These are phyloP conservation scores for Antheraea pernyi DNA, from an alignment of 1,140 invertebrate genomes.

Conservation along the genomic window DNA sequence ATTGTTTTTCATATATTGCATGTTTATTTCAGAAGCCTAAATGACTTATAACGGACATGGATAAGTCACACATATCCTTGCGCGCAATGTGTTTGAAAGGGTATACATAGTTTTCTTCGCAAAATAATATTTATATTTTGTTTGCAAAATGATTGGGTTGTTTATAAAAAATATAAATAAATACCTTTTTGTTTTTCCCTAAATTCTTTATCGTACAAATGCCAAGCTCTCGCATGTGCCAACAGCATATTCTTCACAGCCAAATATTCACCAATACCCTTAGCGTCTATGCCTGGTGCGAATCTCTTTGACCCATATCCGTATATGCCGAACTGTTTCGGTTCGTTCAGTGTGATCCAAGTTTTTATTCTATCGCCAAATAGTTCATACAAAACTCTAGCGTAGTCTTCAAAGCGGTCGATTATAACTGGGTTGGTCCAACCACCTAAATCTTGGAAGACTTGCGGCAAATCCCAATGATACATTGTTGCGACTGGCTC, in stretches of 20 bases:
- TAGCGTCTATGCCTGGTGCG: constrained; percentile 8
- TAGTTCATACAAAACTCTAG: constrained; percentile 11
- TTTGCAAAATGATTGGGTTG: too few species aligned
- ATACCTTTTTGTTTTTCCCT: constrained; percentile 16
- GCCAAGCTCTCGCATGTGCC: constrained; percentile 20
- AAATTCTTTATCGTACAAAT: constrained; percentile 23
- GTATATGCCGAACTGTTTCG: constrained; percentile 13
- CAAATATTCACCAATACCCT: constrained; percentile 20
- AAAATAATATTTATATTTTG: too few species aligned
- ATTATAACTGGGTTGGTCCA: constrained; percentile 20
- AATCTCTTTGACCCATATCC: constrained; percentile 15
- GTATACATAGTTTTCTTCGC: too few species aligned
- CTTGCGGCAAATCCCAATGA: constrained; percentile 27
- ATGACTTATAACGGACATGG: too few species aligned
- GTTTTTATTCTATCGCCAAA: constrained; percentile 22
- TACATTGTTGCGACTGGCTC: constrained; percentile 19
- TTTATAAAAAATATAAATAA: too few species aligned
- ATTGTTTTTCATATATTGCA: too few species aligned
- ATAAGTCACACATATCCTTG: too few species aligned
- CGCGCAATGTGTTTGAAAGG: too few species aligned
- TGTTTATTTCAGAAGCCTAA: too few species aligned
- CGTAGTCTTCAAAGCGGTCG: constrained; percentile 21
- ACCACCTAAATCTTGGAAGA: constrained; percentile 23
- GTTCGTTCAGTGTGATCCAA: constrained; percentile 26
- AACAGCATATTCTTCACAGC: constrained; percentile 16